phyloP scores from a whole-genome alignment of 1,140 invertebrate species.

The Diploscapter pachys region DNA sequence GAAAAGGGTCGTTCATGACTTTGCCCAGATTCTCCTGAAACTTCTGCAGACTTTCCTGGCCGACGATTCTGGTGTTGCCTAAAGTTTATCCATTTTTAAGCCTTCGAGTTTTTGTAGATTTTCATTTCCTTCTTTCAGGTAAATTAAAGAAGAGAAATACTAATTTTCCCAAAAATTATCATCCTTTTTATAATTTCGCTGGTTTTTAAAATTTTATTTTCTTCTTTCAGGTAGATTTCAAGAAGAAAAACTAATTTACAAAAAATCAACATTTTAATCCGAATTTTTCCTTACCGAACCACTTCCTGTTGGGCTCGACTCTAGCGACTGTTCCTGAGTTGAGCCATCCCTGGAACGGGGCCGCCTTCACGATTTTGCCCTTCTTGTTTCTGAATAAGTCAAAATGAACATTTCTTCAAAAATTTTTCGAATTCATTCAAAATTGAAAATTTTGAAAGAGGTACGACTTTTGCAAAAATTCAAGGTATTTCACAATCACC shows the following conservation, averaged over 20 bases:
- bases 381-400: constrained; percentile 67
- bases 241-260: too few relatives aligned
- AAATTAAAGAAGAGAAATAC: too few relatives aligned
- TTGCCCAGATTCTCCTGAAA: constrained; percentile 93
- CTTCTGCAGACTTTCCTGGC: constrained; percentile 87
- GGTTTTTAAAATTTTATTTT: too few relatives aligned
- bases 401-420: too few relatives aligned
- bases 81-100: constrained; percentile 15
- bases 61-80: constrained; percentile 72
- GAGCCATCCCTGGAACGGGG: constrained; percentile 86
- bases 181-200: too few relatives aligned
- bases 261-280: constrained; percentile 13
- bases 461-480: constrained; percentile 11
- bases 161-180: too few relatives aligned
- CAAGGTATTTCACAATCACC: constrained; percentile 60
- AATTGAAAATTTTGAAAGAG: background rate
- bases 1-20: constrained; percentile 90
- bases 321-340: constrained; percentile 84
- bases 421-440: too few relatives aligned
- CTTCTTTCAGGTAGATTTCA: too few relatives aligned
- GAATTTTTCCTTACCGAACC: constrained; percentile 78
- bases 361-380: constrained; percentile 87
- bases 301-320: constrained; percentile 92
- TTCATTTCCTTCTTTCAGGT: too few relatives aligned
- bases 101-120: too few relatives aligned